Evolutionary conservation across 2,113 vertebrate species (phyloP).

Genomic region (Psittacula cyanocephala): DNA sequence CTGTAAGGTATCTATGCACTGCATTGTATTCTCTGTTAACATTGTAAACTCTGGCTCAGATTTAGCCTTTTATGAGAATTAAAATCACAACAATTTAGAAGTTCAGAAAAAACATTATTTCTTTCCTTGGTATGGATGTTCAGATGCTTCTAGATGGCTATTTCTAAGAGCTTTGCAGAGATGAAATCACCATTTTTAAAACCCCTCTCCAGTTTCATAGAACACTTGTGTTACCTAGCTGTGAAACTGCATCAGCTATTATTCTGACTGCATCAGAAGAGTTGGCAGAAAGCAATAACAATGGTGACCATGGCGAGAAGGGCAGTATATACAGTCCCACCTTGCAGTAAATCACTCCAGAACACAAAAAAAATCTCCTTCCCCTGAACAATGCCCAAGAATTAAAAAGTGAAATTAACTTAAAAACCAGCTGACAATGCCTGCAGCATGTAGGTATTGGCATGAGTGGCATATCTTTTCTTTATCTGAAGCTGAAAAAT

Average conservation of each 20-base stretch:
- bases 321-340: fast-evolving
- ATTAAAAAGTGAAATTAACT: neutral
- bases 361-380: neutral
- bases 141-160: neutral
- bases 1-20: neutral
- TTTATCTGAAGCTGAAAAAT: neutral
- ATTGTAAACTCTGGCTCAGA: neutral
- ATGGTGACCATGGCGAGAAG: fast-evolving
- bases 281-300: neutral
- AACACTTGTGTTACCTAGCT: neutral
- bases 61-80: neutral
- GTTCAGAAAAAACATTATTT: neutral
- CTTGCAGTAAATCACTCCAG: neutral
- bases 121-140: neutral
- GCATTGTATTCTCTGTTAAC: neutral
- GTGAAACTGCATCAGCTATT: neutral
- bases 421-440: neutral
- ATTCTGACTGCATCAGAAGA: neutral
- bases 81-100: neutral
- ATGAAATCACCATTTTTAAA: neutral
- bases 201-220: neutral
- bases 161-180: neutral
- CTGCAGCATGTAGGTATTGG: neutral
- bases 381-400: neutral
- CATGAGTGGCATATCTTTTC: neutral